phyloP scores from a whole-genome alignment of 2,888 invertebrate species.

The Eugnorisma glareosa region DNA sequence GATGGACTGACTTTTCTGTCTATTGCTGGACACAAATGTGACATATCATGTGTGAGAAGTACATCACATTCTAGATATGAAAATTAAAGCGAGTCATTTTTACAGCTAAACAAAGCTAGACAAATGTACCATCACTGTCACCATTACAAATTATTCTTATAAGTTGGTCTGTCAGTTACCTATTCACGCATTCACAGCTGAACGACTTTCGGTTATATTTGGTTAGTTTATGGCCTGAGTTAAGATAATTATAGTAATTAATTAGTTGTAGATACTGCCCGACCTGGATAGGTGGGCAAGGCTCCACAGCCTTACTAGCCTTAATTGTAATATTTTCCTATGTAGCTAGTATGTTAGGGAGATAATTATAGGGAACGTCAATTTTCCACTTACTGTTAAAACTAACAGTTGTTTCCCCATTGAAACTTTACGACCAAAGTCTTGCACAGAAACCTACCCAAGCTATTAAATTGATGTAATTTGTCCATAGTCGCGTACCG shows the following conservation, averaged over 20 bases:
- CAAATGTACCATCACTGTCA: no score
- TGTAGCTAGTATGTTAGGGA: not conserved
- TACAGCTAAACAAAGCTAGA: no score
- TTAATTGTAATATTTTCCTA: not conserved
- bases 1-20: not conserved
- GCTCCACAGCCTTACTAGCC: no score
- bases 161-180: not conserved
- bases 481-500: constrained; percentile 49
- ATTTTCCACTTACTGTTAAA: constrained; percentile 16
- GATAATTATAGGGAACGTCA: not conserved
- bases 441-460: constrained; percentile 1
- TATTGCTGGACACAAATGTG: not conserved
- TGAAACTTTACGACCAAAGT: constrained; percentile 27
- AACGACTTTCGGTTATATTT: not conserved
- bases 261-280: not conserved
- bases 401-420: constrained; percentile 12
- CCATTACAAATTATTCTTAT: not conserved
- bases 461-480: constrained; percentile 29
- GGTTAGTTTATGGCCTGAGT: not conserved
- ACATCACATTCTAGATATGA: not conserved
- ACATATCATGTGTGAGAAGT: not conserved
- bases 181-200: not conserved
- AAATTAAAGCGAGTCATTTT: not conserved
- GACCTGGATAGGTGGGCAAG: not conserved
- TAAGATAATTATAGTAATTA: not conserved